These are phyloP conservation scores for Oikopleura vanhoeffeni DNA, from an alignment of 23 tunicate species.

Conservation along the genomic window DNA sequence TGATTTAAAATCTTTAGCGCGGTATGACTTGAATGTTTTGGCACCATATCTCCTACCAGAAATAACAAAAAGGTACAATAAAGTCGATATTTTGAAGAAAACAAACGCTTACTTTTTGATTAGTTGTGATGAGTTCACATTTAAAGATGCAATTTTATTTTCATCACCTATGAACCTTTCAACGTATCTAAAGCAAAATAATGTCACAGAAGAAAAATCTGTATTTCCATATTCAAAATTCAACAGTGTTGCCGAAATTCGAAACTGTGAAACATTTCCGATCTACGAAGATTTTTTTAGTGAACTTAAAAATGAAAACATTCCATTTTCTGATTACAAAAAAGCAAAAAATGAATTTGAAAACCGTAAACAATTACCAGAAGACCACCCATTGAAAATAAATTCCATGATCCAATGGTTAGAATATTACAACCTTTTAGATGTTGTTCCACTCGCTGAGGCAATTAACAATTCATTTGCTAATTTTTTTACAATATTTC, in stretches of 20 bases:
- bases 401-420: neutral
- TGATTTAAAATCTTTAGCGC: no score
- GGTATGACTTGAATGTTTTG: neutral
- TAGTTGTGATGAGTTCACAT: neutral
- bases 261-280: neutral
- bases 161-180: neutral
- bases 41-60: neutral
- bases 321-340: neutral
- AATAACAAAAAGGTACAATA: neutral
- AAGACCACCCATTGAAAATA: no score
- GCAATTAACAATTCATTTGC: neutral
- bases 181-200: neutral
- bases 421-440: neutral
- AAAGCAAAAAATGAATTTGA: neutral
- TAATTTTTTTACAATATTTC: neutral
- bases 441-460: neutral
- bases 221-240: neutral
- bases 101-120: neutral
- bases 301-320: neutral
- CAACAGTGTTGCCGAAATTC: neutral
- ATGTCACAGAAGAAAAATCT: neutral
- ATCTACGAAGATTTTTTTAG: neutral
- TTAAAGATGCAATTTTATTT: conserved; percentile 6
- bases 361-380: neutral
- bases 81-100: neutral